Percentiles rank a stretch among this genome's conserved stretches.
Conservation (phyloP, 2,888 invertebrate genomes). For the Cyrtodaria siliqua region DNA sequence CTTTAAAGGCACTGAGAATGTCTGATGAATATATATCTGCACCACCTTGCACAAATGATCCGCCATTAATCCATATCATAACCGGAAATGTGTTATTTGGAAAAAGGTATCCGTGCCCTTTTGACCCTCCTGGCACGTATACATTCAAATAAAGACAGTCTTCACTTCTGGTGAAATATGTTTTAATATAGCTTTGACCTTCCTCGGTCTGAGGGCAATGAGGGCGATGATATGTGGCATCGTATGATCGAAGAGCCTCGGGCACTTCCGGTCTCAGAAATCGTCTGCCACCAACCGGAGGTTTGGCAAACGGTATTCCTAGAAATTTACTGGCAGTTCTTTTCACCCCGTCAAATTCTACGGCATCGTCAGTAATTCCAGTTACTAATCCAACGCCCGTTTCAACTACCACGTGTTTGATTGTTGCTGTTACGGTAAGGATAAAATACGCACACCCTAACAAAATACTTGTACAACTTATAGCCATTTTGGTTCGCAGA, state of each 20-base stretch:
- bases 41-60: conserved; percentile 96
- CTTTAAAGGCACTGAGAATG: conserved; percentile 93
- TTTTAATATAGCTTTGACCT: conserved; percentile 12
- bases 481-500: too few relatives aligned
- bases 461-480: too few relatives aligned
- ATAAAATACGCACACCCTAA: too few relatives aligned
- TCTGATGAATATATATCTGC: conserved; percentile 88
- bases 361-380: conserved; percentile 17
- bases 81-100: conserved; percentile 88
- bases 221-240: conserved; percentile 48
- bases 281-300: conserved; percentile 31
- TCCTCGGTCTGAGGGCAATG: conserved; percentile 50
- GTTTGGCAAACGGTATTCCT: conserved; percentile 56
- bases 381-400: conserved; percentile 31
- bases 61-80: conserved; percentile 97
- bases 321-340: conserved; percentile 24
- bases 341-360: conserved; percentile 22
- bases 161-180: conserved; percentile 90
- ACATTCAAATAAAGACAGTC: conserved; percentile 98
- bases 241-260: conserved; percentile 6
- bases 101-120: too few relatives aligned
- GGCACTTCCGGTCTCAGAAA: conserved; percentile 33
- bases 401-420: too few relatives aligned
- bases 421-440: too few relatives aligned
- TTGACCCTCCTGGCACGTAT: conserved; percentile 91